These are phyloP conservation scores for Rhyzopertha dominica DNA, from an alignment of 1,140 invertebrate species.

Conservation along the genomic window DNA sequence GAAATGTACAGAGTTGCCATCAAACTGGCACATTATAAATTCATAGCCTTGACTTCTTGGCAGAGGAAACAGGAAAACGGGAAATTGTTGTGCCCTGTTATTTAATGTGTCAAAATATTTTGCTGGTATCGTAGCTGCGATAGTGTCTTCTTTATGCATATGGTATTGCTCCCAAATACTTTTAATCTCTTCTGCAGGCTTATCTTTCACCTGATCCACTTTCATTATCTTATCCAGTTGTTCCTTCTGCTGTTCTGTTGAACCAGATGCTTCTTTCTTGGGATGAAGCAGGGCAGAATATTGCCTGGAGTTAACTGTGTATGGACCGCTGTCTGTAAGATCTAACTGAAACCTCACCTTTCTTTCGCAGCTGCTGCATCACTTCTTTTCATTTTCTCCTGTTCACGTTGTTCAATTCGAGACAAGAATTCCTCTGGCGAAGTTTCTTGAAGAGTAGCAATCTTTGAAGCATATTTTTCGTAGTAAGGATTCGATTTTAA, in stretches of 20 bases:
- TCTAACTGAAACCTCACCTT: too few species aligned
- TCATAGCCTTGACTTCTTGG: slow-evolving; percentile 82
- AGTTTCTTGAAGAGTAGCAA: slow-evolving; percentile 66
- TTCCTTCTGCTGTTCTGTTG: slow-evolving; percentile 47
- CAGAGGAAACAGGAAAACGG: slow-evolving; percentile 76
- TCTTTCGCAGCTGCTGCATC: slow-evolving; percentile 30
- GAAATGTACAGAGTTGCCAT: slow-evolving; percentile 73
- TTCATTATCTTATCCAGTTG: slow-evolving; percentile 72
- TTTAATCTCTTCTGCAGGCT: slow-evolving; percentile 67
- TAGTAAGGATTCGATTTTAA: slow-evolving; percentile 74
- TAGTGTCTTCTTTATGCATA: slow-evolving; percentile 64
- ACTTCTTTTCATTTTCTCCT: slow-evolving; percentile 47
- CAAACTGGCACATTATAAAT: slow-evolving; percentile 78
- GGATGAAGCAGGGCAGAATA: slow-evolving; percentile 54
- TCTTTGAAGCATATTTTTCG: slow-evolving; percentile 76
- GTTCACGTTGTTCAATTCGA: slow-evolving; percentile 57
- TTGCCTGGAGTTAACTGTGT: slow-evolving; percentile 45
- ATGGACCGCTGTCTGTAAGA: too few species aligned
- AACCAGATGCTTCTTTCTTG: slow-evolving; percentile 44
- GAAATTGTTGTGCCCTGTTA: slow-evolving; percentile 53
- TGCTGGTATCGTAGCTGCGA: slow-evolving; percentile 64
- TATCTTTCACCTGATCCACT: slow-evolving; percentile 67
- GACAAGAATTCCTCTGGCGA: slow-evolving; percentile 70
- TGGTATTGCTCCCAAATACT: slow-evolving; percentile 79
- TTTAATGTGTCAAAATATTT: slow-evolving; percentile 57